Base-by-base conservation (phyloP, 2,888 invertebrate genomes). In the Germaria angustata region DNA sequence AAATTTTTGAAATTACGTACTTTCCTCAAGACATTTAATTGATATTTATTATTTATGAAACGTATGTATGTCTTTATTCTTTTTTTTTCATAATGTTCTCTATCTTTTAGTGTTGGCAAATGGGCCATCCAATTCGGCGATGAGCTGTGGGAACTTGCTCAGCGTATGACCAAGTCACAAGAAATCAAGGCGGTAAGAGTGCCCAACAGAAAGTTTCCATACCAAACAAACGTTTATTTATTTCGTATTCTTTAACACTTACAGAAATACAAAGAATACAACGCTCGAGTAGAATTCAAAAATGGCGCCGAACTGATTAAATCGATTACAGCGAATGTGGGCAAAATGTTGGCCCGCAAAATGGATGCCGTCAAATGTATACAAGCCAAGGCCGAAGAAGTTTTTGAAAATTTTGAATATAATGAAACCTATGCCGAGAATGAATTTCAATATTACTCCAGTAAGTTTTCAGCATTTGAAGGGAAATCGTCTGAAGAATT, bases 291-390 rank as follows among this genome's bases (percentile, higher is more conserved):
- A 2, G 94, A 94, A 89, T 93, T 93, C 83, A 96, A 96, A 90
- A 95, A 97, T 91, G 96, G 97, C 49, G 93, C 93, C 76, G 93
- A 94, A 86, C 93, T 98, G 88, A 93, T 98, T 85, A 93, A 93
- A 81, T 95, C 96, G 78, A 96, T 97, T 81, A 94, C 95, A 69
- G 93, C 94, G 69, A 96, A 96, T 87, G 95, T 98, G 76, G 95
- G 95, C 84, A 94, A 94, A 69, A 97, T 98, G 95, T 93, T 97
- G 86, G 94, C 95, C 53, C 93, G 95, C 87, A 97, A 97, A 93
- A 96, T 96, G 92, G 96, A 96, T 87, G 97, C 97, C n/a, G 95
- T 97, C 75, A 93, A 93, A 93, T 96, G 96, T 87, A 96, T 97
- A 84, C 94, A 95, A 87, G 93, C 94, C 84, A 93, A 93, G 75